Evolutionary conservation across 2,113 vertebrate genomes (phyloP).

Genomic region (Thunnus thynnus): DNA sequence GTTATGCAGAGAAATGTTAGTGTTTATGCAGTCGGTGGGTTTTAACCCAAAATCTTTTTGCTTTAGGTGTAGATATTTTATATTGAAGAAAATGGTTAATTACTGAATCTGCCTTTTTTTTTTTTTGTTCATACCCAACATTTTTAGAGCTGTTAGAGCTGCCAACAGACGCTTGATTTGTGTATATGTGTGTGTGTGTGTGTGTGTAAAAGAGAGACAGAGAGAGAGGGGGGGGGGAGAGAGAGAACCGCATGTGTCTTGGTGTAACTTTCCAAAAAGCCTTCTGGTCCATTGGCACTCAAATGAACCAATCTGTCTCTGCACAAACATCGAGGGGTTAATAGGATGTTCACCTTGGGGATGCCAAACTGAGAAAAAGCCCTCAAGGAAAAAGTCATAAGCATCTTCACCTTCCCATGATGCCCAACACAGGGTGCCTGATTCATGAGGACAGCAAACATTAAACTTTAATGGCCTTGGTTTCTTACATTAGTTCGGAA

Average conservation of each 20-base stretch:
- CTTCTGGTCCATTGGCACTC: slow-evolving; percentile 61
- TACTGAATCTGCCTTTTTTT: slow-evolving; percentile 18
- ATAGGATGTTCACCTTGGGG: slow-evolving; percentile 73
- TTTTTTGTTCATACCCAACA: slow-evolving; percentile 17
- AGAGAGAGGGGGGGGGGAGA: not conserved
- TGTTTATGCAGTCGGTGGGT: not conserved
- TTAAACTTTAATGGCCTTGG: slow-evolving; percentile 59
- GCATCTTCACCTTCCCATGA: slow-evolving; percentile 30
- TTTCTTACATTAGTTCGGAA: slow-evolving; percentile 43
- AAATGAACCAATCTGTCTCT: slow-evolving; percentile 67
- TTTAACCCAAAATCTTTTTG: not conserved
- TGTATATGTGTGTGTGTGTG: slow-evolving; percentile 6
- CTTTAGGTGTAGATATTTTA: slow-evolving; percentile 21
- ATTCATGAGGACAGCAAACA: slow-evolving; percentile 61
- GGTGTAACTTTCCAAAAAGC: slow-evolving; percentile 40
- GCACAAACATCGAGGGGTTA: slow-evolving; percentile 71
- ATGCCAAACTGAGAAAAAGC: slow-evolving; percentile 56
- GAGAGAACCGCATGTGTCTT: slow-evolving; percentile 5
- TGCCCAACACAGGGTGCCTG: slow-evolving; percentile 35
- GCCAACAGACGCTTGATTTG: slow-evolving; percentile 18
- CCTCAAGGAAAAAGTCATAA: slow-evolving; percentile 46
- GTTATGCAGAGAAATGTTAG: not conserved
- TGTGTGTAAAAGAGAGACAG: not conserved
- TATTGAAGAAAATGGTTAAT: slow-evolving; percentile 29
- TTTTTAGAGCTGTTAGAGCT: slow-evolving; percentile 27